Evolutionary conservation across 2,113 vertebrate species (phyloP).

Genomic region (Erythrolamprus reginae): DNA sequence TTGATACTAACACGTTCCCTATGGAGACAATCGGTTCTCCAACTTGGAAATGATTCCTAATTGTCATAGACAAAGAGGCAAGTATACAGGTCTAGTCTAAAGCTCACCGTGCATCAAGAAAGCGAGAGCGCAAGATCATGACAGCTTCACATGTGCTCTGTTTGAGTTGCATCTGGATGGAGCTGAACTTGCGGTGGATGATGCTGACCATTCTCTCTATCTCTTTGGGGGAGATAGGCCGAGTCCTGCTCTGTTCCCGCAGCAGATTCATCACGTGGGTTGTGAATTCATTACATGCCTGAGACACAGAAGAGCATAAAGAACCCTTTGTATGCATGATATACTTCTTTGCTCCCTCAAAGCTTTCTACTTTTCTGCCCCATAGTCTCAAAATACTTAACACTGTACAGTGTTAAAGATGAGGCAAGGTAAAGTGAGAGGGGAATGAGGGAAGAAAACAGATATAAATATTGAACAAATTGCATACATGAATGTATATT

Average conservation of each 20-base stretch:
- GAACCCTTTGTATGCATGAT: slow-evolving; percentile 32
- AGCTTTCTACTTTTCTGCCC: neutral
- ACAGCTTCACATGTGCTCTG: slow-evolving; percentile 98
- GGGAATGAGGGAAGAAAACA: neutral
- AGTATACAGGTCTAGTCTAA: neutral
- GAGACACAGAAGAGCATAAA: slow-evolving; percentile 35
- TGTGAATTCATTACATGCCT: slow-evolving; percentile 98
- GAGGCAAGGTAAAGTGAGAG: neutral
- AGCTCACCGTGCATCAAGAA: slow-evolving; percentile 90
- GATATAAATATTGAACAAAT: neutral
- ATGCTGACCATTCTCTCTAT: slow-evolving; percentile 98
- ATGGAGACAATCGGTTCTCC: neutral
- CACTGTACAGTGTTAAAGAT: neutral
- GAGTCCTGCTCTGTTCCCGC: slow-evolving; percentile 92
- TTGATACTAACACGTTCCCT: neutral
- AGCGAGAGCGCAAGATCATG: slow-evolving; percentile 98
- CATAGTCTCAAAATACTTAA: neutral
- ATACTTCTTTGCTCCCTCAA: neutral
- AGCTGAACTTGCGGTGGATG: slow-evolving; percentile 99
- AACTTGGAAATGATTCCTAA: neutral
- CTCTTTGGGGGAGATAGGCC: slow-evolving; percentile 97
- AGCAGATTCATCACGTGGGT: slow-evolving; percentile 99
- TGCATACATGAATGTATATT: neutral
- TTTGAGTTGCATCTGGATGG: slow-evolving; percentile 99
- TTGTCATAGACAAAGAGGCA: neutral